Base-by-base conservation (phyloP, 2,797 vertebrate species). In the Neopelma chrysocephalum region DNA sequence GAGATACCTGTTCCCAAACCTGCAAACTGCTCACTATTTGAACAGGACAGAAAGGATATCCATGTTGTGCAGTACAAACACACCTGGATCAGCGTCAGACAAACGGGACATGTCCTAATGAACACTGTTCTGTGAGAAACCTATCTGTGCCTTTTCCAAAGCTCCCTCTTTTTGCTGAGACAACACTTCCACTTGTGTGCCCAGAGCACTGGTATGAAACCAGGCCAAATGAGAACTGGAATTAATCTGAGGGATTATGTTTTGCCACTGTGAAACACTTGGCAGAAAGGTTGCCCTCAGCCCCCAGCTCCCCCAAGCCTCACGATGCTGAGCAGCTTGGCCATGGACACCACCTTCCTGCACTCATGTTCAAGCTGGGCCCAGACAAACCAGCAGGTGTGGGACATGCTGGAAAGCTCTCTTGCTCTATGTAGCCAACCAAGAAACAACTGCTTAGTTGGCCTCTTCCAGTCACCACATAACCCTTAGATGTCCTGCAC, bases 381-480 rank as follows among this genome's bases (percentile, higher is more conserved):
- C 93, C 61, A 78, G 93, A 73, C 77, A 94, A 96, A 89, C 76
- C 57, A 66, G 71, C 23, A 29, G 29, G 48, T 15, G 5, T 43
- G 66, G 79, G 51, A 31, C 58, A 14, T 62, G 65, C 8, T 53
- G 87, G 54, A 87, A 89, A 94, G 62, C 42, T 66, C 85, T 68
- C 65, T 82, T 81, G 78, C 70, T 89, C 71, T 15, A 66, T 83
- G 82, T 29, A 85, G 66, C 36, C 73, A 82, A 81, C 56, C 76
- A 85, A 82, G 87, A 34, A 66, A 91, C 17, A 26, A 80, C 76
- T 77, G 81, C 60, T 78, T 93, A 92, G 94, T 40, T 94, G 94
- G 26, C 58, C 62, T 73, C 84, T 89, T 96, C 72, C 90, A 91
- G 15, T 56, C 86, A 82, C 68, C 47, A 65, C 5, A 1, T 2